Evolutionary conservation across 2,888 invertebrate species (phyloP).

Genomic region (Liposcelis brunnea): DNA sequence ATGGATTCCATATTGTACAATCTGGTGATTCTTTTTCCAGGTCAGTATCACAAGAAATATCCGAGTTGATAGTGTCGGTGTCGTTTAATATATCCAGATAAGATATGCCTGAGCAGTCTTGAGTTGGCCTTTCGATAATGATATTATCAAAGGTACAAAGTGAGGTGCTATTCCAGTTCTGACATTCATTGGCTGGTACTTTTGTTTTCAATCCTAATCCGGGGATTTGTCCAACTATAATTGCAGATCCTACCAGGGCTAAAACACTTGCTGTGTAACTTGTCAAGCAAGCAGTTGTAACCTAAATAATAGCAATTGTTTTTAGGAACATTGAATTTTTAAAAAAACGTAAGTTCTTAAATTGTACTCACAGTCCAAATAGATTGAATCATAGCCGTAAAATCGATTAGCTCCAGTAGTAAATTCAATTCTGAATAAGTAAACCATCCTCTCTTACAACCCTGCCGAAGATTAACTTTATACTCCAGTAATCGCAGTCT

Average conservation of each 20-base stretch:
- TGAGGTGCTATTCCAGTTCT: too few species aligned
- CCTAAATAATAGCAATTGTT: background rate
- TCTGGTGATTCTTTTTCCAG: too few species aligned
- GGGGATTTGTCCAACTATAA: constrained; percentile 25
- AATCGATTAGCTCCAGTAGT: constrained; percentile 30
- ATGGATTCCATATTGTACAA: too few species aligned
- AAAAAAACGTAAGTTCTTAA: too few species aligned
- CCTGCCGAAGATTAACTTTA: constrained; percentile 55
- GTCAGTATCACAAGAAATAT: too few species aligned
- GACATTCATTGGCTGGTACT: background rate
- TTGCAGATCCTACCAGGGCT: constrained; percentile 39
- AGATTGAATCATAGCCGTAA: constrained; percentile 31
- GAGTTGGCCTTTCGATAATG: too few species aligned
- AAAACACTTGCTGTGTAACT: constrained; percentile 42
- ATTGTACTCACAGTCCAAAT: constrained; percentile 29
- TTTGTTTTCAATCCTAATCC: background rate
- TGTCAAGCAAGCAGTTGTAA: constrained; percentile 27
- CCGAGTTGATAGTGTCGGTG: too few species aligned
- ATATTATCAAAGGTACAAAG: too few species aligned
- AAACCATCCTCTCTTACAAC: constrained; percentile 55
- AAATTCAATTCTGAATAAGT: constrained; percentile 62
- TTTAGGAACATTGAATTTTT: background rate
- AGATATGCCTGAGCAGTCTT: too few species aligned
- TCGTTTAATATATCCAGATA: too few species aligned
- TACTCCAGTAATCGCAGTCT: constrained; percentile 51